These are phyloP conservation scores for Lysandra coridon DNA, from an alignment of 2,888 invertebrate genomes.

Conservation along the genomic window DNA sequence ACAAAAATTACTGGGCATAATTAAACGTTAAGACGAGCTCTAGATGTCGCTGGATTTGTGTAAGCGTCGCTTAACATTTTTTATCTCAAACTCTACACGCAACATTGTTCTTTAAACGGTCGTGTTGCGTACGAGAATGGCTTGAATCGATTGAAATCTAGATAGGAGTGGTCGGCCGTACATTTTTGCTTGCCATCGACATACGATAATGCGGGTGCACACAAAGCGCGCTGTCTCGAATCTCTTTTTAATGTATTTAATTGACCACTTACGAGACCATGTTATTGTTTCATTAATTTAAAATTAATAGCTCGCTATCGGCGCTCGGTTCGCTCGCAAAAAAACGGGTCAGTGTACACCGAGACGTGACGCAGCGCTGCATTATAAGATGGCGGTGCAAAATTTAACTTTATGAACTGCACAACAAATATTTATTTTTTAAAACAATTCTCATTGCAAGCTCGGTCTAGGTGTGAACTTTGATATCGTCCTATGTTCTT, in stretches of 20 bases:
- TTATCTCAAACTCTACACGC: neutral
- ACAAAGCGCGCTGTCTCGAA: slow-evolving; percentile 48
- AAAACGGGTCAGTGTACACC: slow-evolving; percentile 21
- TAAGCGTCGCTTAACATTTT: slow-evolving; percentile 36
- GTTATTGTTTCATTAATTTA: slow-evolving; percentile 49
- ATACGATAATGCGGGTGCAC: slow-evolving; percentile 56
- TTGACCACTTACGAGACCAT: slow-evolving; percentile 47
- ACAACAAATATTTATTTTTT: neutral
- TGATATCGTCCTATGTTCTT: no score
- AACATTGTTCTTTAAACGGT: neutral
- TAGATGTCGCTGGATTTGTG: slow-evolving; percentile 50
- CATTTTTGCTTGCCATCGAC: slow-evolving; percentile 44
- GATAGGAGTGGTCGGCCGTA: slow-evolving; percentile 33
- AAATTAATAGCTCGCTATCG: slow-evolving; percentile 42
- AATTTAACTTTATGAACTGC: neutral
- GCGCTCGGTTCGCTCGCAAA: slow-evolving; percentile 37
- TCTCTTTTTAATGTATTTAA: slow-evolving; percentile 51
- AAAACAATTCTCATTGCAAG: neutral
- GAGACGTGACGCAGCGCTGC: neutral
- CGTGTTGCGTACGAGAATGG: slow-evolving; percentile 9
- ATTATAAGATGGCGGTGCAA: neutral
- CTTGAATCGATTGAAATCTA: slow-evolving; percentile 9
- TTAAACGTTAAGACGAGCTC: slow-evolving; percentile 54
- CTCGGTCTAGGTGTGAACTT: neutral
- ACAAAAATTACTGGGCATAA: slow-evolving; percentile 50